Evolutionary conservation across 1,140 invertebrate genomes (phyloP), one percentile per base, ranked within the genome.

Genomic region (Apocrypta bakeri): DNA sequence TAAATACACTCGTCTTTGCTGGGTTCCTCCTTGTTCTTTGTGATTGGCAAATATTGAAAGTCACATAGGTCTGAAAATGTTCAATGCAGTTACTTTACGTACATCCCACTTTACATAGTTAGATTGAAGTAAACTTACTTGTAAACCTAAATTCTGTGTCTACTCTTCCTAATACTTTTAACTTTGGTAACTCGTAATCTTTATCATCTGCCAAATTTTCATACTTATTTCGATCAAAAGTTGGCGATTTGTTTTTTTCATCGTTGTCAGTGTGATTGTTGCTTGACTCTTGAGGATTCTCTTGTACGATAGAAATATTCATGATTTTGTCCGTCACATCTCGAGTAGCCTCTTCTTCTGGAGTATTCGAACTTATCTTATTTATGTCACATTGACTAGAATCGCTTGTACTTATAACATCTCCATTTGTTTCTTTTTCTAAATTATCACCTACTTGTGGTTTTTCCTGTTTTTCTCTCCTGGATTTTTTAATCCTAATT

Each of bases 21-120:
- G 86, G 88, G 90, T 87, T 89, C 90, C 81, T 84, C 89, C 87
- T 86, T 90, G 81, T 81, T 88, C 78, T 90, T 88, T 66, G 91
- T 88, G 84, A 97, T 93, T 29, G 98, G 97, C 66, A 98, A 90
- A 90, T 96, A 98, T 92, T 98, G 98, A 90, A 97, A 98, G 91
- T 99, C 98, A 90, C 95, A 96, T 81, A 98, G 91, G 87, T 93
- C 97, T 97, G 86, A 85, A 92, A 94, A 89, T 79, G 40, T 37
- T 37, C 24, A 68, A 64, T 56, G 48, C 17, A 29, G 27, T 27
- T 11, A 29, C 8, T 27, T 12, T 66, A 37, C 9, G 9, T 2
- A 37, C 9, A 9, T 37, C 2, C 33, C 9, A 37, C n/a, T n/a
- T n/a, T n/a, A n/a, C n/a, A n/a, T 37, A 4, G 33, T 37, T 37